A percentile compares a stretch with the other conserved stretches of the same genome.
These are phyloP conservation scores for Pedicia rivosa DNA, from an alignment of 2,888 invertebrate species.

Conservation along the genomic window DNA sequence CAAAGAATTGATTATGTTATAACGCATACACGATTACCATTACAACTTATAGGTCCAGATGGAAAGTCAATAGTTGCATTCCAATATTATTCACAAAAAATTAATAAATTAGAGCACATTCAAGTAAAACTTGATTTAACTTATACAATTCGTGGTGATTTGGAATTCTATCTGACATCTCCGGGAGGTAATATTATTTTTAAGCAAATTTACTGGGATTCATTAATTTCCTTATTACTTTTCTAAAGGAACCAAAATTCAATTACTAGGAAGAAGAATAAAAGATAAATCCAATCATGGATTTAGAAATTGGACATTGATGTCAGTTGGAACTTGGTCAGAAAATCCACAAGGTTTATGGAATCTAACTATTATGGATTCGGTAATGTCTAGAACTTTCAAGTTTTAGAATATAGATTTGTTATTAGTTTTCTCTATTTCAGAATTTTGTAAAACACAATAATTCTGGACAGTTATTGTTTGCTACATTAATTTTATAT, in stretches of 20 bases:
- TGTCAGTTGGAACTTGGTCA: conserved; percentile 85
- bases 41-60: background rate
- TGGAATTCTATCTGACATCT: conserved; percentile 58
- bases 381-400: too few species aligned
- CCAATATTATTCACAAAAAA: conserved; percentile 4
- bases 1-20: conserved; percentile 37
- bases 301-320: conserved; percentile 69
- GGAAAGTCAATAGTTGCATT: conserved; percentile 6
- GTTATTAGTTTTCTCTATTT: too few species aligned
- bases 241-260: conserved; percentile 50
- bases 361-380: conserved; percentile 35
- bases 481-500: too few species aligned
- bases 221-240: conserved; percentile 32
- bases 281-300: conserved; percentile 54
- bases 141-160: conserved; percentile 56
- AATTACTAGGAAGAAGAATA: conserved; percentile 51
- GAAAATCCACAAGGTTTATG: conserved; percentile 60
- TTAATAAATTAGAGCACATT: conserved; percentile 64
- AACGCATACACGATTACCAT: conserved; percentile 16
- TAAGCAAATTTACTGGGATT: conserved; percentile 12
- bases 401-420: too few species aligned
- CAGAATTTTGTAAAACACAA: too few species aligned
- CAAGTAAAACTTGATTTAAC: conserved; percentile 55
- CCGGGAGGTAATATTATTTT: conserved; percentile 48
- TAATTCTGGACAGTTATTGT: too few species aligned